Evolutionary conservation across 2,797 vertebrate species (phyloP), one percentile per base, ranked within the genome.

Genomic region (Lithobates pipiens): DNA sequence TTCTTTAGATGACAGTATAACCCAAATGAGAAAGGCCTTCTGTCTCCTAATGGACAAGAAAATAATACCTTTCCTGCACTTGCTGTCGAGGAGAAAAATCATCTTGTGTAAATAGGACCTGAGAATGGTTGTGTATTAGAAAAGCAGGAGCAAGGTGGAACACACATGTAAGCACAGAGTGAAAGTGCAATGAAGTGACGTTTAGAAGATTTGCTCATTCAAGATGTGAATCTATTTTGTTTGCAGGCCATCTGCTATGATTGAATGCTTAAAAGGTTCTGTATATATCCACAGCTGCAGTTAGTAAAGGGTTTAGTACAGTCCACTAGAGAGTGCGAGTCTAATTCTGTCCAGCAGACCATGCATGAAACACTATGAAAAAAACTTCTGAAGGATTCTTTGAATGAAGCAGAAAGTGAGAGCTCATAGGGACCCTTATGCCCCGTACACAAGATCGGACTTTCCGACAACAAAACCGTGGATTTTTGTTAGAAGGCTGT

Each of bases 231-330:
- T 23, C 39, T 29, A 42, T 71, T 78, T 42, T 27, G 73, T 85
- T 50, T 70, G 78, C 42, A 63, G 73, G 25, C 84, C 78, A 86
- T 81, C 77, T 86, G 84, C 68, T 86, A 82, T 34, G 54, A 29
- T 29, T 29, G 29, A 67, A 13, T 36, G 74, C 36, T 86, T 82
- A 71, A 57, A 82, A 46, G 54, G 36, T 21, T 39, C 67, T 57
- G 75, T 71, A 79, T 82, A 76, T 61, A 76, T 86, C 78, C 84
- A 61, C 46, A 71, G 78, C 65, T 70, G 84, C 46, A 81, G 50
- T 85, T 46, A 34, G 65, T 16, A 27, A 39, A 85, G 63, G 72
- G 76, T 86, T 81, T 86, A 81, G 50, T 75, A 39, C 70, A 61
- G 50, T 76, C 65, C 78, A 57, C 84, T 39, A 76, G 78, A 86